Evolutionary conservation across 2,797 vertebrate genomes (phyloP), one percentile per base, ranked within the genome.

Genomic region (Vireo griseus): DNA sequence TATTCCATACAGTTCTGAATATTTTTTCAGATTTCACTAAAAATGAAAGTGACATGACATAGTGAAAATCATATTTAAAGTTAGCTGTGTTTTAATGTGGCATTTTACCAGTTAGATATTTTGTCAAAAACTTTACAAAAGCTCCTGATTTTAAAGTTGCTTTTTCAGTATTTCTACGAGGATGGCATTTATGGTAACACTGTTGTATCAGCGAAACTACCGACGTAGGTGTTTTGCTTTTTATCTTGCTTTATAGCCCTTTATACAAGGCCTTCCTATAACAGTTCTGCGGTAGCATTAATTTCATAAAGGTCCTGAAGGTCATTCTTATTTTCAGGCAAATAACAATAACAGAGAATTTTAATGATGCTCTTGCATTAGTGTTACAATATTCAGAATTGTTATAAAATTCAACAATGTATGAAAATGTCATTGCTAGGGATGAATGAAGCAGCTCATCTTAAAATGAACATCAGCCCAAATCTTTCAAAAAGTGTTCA

Each of bases 401-500:
- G 87, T 92, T 93, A 78, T 92, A 96, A 96, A 96, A 96, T 91
- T 83, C 92, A 95, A 90, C 92, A 94, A 79, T 0, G 76, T 96
- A 94, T 94, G 92, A 92, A 92, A 96, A 95, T 96, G 91, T 86
- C 94, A 91, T 90, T 9, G 13, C 35, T 57, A 88, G 37, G 87
- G 79, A 88, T 96, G 94, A 91, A 90, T 90, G 89, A 92, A 96
- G 55, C 55, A 84, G 67, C 73, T 88, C 63, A 58, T 59, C 31
- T 76, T 62, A 84, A 94, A 91, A 86, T 13, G 17, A 86, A 91
- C 82, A 85, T 59, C 72, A 63, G 29, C 35, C 52, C 62, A 88
- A 75, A 86, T 79, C 39, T 86, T 90, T 81, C 65, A 77, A 72
- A 90, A 91, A 73, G 35, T 80, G 52, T 81, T 90, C 52, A 62